A percentile compares a stretch with the other conserved stretches of the same genome.
phyloP scores from a whole-genome alignment of 2,888 invertebrate species.

The Cremastinae sp. region DNA sequence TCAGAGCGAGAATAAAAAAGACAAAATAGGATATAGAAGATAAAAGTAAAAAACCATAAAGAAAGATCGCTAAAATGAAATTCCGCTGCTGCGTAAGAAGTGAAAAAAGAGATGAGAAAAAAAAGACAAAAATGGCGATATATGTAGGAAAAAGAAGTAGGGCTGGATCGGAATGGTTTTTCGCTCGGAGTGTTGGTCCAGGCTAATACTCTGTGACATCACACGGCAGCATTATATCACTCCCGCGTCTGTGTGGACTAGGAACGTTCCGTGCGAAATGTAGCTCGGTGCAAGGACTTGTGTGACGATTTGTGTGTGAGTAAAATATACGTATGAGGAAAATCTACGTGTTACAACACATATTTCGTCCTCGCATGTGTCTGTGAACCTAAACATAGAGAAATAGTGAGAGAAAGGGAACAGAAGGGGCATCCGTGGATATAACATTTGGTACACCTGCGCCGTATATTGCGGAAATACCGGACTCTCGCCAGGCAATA shows the following conservation, averaged over 20 bases:
- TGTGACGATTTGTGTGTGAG: constrained; percentile 47
- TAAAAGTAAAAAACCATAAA: too few species aligned
- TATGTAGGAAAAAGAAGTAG: constrained; percentile 2
- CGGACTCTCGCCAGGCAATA: constrained; percentile 77
- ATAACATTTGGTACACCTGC: constrained; percentile 79
- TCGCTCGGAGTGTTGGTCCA: constrained; percentile 17
- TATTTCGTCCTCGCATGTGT: neutral
- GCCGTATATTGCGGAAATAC: constrained; percentile 79
- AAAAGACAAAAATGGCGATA: constrained; percentile 10
- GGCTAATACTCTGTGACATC: constrained; percentile 32
- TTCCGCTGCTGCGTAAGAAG: neutral
- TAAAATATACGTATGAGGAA: constrained; percentile 19
- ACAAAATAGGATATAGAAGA: neutral
- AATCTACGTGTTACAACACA: neutral
- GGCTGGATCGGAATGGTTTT: constrained; percentile 35
- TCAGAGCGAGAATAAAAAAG: too few species aligned
- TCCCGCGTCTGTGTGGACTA: constrained; percentile 50
- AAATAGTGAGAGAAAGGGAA: constrained; percentile 55
- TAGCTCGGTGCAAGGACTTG: too few species aligned
- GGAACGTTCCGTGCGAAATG: constrained; percentile 54
- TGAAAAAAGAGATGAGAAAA: neutral
- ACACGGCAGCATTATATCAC: constrained; percentile 24
- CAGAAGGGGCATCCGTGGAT: constrained; percentile 54
- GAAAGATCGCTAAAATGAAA: too few species aligned
- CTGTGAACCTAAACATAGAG: constrained; percentile 33